These are phyloP conservation scores for Halichoeres trimaculatus DNA, from an alignment of 2,113 vertebrate genomes.

Conservation along the genomic window DNA sequence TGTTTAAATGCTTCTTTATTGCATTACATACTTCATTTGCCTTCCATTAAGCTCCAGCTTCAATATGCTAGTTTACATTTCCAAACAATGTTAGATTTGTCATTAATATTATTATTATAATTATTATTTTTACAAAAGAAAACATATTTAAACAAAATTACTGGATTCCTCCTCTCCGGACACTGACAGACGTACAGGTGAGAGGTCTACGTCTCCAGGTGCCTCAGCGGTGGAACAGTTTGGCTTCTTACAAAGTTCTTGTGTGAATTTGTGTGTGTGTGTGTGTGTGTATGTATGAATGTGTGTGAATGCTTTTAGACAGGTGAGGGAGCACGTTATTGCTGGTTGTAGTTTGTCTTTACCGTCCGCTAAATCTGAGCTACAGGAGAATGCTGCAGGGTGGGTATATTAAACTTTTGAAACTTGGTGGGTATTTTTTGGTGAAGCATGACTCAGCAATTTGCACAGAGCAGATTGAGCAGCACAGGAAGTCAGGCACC, in stretches of 20 bases:
- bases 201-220: constrained; percentile 45
- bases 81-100: constrained; percentile 70
- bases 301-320: too few relatives aligned
- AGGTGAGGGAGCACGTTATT: too few relatives aligned
- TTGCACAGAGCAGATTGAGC: too few relatives aligned
- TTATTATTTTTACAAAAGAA: constrained; percentile 81
- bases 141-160: constrained; percentile 76
- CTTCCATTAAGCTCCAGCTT: constrained; percentile 76
- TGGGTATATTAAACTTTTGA: too few relatives aligned
- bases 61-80: constrained; percentile 74
- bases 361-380: too few relatives aligned
- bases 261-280: constrained; percentile 37
- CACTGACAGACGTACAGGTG: constrained; percentile 61
- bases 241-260: constrained; percentile 52
- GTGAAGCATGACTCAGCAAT: too few relatives aligned
- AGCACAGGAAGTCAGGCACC: too few relatives aligned
- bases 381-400: too few relatives aligned
- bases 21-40: constrained; percentile 77
- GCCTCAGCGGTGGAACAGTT: constrained; percentile 54
- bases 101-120: constrained; percentile 74
- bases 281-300: constrained; percentile 27
- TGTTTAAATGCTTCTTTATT: constrained; percentile 85
- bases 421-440: too few relatives aligned
- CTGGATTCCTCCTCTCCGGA: constrained; percentile 56
- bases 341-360: too few relatives aligned